These are phyloP conservation scores for Holothuria leucospilota DNA, from an alignment of 53 echinoderm and acorn worm genomes.

Conservation along the genomic window DNA sequence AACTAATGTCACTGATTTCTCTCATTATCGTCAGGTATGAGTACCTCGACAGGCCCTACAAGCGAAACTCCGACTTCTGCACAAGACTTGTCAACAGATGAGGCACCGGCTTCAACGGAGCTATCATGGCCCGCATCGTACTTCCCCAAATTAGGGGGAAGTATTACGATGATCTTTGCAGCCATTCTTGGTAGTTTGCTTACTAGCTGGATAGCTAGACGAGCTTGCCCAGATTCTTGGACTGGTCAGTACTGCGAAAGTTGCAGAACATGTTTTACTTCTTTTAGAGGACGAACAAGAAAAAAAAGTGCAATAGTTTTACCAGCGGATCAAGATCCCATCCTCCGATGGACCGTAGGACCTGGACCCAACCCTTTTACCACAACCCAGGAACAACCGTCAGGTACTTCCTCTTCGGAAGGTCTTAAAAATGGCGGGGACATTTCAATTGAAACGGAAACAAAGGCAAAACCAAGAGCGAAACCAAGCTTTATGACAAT, in stretches of 20 bases:
- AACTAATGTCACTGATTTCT: no score
- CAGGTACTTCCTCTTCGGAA: no score
- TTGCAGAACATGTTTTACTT: neutral
- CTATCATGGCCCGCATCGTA: no score
- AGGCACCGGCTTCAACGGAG: no score
- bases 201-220: constrained; percentile 41
- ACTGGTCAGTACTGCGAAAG: constrained; percentile 28
- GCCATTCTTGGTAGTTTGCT: constrained; percentile 52
- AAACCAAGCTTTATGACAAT: constrained; percentile 33
- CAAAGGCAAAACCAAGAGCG: neutral
- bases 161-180: constrained; percentile 43
- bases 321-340: constrained; percentile 11
- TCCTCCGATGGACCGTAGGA: no score
- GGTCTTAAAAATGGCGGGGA: neutral
- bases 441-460: neutral
- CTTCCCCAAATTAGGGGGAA: constrained; percentile 53
- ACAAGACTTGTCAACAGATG: no score
- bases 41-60: no score
- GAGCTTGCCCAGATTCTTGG: constrained; percentile 31
- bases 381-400: no score
- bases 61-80: no score
- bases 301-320: constrained; percentile 33
- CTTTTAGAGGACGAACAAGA: neutral
- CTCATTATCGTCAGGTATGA: no score
- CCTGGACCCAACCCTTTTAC: no score